Evolutionary conservation across 1,140 invertebrate genomes (phyloP), one percentile per base, ranked within the genome.

Genomic region (Drosophila trapezifrons): DNA sequence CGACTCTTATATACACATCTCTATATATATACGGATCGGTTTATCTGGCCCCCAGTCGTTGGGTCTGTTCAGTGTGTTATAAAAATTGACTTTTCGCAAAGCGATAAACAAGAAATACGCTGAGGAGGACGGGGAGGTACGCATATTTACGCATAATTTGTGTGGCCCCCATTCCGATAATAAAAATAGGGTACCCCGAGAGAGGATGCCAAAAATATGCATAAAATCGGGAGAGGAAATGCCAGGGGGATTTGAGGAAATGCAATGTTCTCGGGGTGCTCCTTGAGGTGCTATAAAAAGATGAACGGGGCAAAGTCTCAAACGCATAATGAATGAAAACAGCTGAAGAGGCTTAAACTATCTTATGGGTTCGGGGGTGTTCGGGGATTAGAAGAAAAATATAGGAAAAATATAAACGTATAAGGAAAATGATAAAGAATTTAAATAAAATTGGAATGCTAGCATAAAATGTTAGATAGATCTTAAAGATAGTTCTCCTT

Each of bases 91-190:
- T 86, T 86, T 87, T 87, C 59, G 82, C 82, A 79, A 79, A 86
- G 67, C 83, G 83, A 86, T 86, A 86, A 86, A 86, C 82, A 67
- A 86, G 76, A 87, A 72, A 76, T 80, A 80, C 57, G 74, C 37
- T 47, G 32, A 35, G 18, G 25, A 2, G 18, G 49, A 27, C 12
- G 5, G 18, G 46, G 40, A 25, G 29, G 64, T 32, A 55, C 62
- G 78, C 72, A 80, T 84, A 87, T 79, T 82, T 87, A 87, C 83
- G 83, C 83, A 86, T 87, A 86, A 86, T 86, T 86, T 86, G 83
- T 76, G 82, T 64, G 83, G 69, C 78, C 78, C 82, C 62, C 78
- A 77, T 69, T 77, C 57, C 59, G 59, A 57, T 75, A 70, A 80
- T 72, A 79, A 59, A 85, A 86, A 86, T 85, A 65, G 83, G 56